phyloP scores from a whole-genome alignment of 2,797 vertebrate genomes.

The Coregonus ussuriensis region DNA sequence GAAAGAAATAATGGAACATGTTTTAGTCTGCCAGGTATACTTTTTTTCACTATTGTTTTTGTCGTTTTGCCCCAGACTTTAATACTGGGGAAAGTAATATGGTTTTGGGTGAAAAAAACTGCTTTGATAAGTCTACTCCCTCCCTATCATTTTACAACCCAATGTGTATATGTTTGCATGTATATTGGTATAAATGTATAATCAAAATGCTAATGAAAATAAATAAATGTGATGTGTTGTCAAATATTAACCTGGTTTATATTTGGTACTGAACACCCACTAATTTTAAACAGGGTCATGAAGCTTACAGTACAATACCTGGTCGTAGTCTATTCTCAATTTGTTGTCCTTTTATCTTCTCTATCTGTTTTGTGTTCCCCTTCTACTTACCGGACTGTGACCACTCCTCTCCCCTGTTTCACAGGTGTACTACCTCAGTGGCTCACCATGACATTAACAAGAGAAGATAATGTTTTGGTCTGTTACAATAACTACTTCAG shows the following conservation, averaged over 20 bases:
- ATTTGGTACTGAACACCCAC: conserved; percentile 46
- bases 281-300: neutral
- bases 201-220: conserved; percentile 56
- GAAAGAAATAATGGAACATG: neutral
- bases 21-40: conserved; percentile 53
- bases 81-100: conserved; percentile 39
- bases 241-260: conserved; percentile 55
- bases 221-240: conserved; percentile 37
- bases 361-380: conserved; percentile 1
- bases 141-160: conserved; percentile 30
- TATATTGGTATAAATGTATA: conserved; percentile 73
- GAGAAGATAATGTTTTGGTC: conserved; percentile 11
- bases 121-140: conserved; percentile 40
- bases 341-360: conserved; percentile 11
- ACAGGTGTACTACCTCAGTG: conserved; percentile 73
- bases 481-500: neutral
- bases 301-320: conserved; percentile 31
- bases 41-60: conserved; percentile 32
- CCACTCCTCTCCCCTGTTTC: conserved; percentile 19
- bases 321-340: conserved; percentile 2
- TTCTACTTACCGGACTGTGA: conserved; percentile 19
- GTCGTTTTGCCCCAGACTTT: conserved; percentile 45
- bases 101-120: conserved; percentile 34
- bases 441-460: conserved; percentile 30
- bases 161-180: conserved; percentile 62